Base-by-base conservation (phyloP, 2,797 vertebrate genomes). In the Antrozous pallidus region DNA sequence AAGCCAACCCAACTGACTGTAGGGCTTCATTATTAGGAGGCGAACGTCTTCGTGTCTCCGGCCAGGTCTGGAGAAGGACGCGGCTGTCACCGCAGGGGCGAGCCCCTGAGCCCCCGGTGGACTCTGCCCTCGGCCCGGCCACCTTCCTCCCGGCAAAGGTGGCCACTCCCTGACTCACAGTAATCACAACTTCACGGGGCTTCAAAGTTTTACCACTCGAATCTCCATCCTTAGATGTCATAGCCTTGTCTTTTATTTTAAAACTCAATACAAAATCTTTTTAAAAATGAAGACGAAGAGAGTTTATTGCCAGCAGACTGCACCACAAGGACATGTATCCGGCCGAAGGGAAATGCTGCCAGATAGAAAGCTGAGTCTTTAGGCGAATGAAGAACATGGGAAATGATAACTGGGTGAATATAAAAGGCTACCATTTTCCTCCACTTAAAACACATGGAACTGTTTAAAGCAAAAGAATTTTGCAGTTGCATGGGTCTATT, bases 11-110 rank as follows among this genome's bases (percentile, higher is more conserved):
- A 93, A 85, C 24, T 10, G 67, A 85, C 75, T 54, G 18, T 45
- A 54, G 24, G 26, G 14, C 45, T 67, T 90, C 54, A 47, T 79
- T 79, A 28, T 88, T 75, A 88, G 91, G 77, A 81, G 65, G 65
- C 36, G 73, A 36, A 69, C 42, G 42, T 69, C 22, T 86, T 67
- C 87, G 28, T 90, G 28, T 65, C 47, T 40, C 12, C 24, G 47
- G 7, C 45, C 75, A 24, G 74, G 20, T 51, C 13, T 14, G 20
- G 61, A 74, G 49, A n/a, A 90, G 70, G 81, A 71, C 38, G 67
- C 71, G 38, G 61, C 51, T 38, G 1, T 69, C 28, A n/a, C 28
- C 28, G 11, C 20, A 49, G 54, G 17, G n/a, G n/a, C n/a, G n/a
- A n/a, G n/a, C n/a, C n/a, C n/a, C n/a, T n/a, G n/a, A 51, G 14